These are phyloP conservation scores for Lepidochitona cinerea DNA, from an alignment of 2,888 invertebrate species.

Conservation along the genomic window DNA sequence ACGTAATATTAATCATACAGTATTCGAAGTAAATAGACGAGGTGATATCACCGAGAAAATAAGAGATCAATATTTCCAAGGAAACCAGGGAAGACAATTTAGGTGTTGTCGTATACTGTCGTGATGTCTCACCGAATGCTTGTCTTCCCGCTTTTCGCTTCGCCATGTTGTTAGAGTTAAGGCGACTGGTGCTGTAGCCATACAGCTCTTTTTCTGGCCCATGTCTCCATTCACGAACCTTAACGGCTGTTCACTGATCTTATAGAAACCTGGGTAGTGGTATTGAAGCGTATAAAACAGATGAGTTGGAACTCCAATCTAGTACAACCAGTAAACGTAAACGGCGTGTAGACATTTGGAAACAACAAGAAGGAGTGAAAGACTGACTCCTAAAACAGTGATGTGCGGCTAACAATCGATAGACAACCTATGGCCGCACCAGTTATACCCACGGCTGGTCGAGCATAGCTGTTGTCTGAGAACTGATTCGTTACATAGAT, in stretches of 20 bases:
- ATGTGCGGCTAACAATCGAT: not conserved
- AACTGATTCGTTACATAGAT: no score
- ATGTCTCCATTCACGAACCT: no score
- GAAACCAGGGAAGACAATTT: not conserved
- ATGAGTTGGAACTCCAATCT: not conserved
- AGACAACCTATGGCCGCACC: no score
- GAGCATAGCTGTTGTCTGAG: no score
- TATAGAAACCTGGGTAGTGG: no score
- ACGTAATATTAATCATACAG: not conserved
- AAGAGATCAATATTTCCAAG: conserved; percentile 3
- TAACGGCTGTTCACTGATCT: no score
- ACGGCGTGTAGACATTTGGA: not conserved
- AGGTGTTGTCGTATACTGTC: not conserved
- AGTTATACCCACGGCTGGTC: no score
- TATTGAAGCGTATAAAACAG: no score
- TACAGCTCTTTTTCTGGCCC: no score
- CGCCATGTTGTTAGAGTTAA: no score
- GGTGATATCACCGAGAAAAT: not conserved
- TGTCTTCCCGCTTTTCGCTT: no score
- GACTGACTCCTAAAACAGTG: not conserved
- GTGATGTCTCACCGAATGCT: not conserved
- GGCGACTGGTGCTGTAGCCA: no score
- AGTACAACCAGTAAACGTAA: not conserved
- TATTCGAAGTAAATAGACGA: not conserved
- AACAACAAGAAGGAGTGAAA: not conserved